Conservation (phyloP, 2,888 invertebrate species). For the Polyommatus iphigenia region DNA sequence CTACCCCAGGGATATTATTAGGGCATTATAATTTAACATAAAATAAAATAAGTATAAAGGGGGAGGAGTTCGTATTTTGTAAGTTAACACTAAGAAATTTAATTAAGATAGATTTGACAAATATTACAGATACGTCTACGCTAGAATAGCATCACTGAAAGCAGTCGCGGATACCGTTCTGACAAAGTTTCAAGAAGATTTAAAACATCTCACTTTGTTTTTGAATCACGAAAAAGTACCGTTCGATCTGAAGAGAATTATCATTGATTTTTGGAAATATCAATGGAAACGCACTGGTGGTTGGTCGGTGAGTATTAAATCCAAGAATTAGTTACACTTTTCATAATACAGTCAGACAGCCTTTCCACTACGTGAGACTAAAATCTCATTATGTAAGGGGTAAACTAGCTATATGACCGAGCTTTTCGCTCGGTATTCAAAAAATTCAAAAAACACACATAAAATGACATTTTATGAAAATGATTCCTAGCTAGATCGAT, state of each 20-base stretch:
- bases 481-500: too few relatives aligned
- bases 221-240: conserved; percentile 68
- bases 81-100: too few relatives aligned
- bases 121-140: conserved; percentile 66
- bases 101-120: not conserved
- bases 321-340: not conserved
- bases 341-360: too few relatives aligned
- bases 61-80: too few relatives aligned
- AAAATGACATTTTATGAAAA: too few relatives aligned
- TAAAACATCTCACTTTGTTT: conserved; percentile 71
- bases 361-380: too few relatives aligned
- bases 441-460: too few relatives aligned
- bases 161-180: conserved; percentile 71
- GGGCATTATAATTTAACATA: too few relatives aligned
- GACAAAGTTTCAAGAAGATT: conserved; percentile 69
- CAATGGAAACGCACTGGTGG: conserved; percentile 76
- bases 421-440: too few relatives aligned
- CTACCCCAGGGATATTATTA: too few relatives aligned
- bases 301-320: conserved; percentile 64
- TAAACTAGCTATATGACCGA: too few relatives aligned
- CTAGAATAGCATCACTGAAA: conserved; percentile 71
- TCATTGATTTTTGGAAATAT: conserved; percentile 73
- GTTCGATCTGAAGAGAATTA: conserved; percentile 56
- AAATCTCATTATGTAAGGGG: not conserved
- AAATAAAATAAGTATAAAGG: too few relatives aligned